These are phyloP conservation scores for Molorchus minor DNA, from an alignment of 2,888 invertebrate genomes.

Conservation along the genomic window DNA sequence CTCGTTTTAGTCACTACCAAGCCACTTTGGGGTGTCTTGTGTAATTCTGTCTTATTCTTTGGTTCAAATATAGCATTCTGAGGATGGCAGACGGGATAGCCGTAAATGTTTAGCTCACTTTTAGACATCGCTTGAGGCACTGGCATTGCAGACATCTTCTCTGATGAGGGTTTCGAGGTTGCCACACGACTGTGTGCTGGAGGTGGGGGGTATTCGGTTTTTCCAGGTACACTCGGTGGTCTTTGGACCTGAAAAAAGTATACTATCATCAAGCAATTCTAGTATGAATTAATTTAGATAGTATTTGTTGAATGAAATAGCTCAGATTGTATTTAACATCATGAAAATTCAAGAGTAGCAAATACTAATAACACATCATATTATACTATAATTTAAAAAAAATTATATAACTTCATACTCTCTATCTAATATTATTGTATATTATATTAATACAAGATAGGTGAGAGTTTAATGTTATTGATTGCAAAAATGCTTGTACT, in stretches of 20 bases:
- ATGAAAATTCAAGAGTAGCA: constrained; percentile 39
- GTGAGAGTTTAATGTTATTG: too few species aligned
- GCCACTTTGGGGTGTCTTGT: constrained; percentile 53
- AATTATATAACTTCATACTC: too few species aligned
- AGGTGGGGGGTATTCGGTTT: constrained; percentile 64
- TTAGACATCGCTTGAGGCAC: constrained; percentile 59
- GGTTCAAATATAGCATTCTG: constrained; percentile 64
- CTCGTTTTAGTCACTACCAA: constrained; percentile 58
- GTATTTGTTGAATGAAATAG: background rate
- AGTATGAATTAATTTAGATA: background rate
- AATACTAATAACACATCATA: constrained; percentile 25
- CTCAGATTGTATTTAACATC: constrained; percentile 34
- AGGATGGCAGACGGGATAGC: constrained; percentile 69
- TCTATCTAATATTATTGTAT: too few species aligned
- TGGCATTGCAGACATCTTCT: constrained; percentile 42
- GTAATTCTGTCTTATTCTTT: constrained; percentile 69
- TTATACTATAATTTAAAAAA: background rate
- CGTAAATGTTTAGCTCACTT: constrained; percentile 76
- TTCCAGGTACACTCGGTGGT: constrained; percentile 59
- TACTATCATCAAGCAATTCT: background rate
- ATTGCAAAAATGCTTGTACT: too few species aligned
- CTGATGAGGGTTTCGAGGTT: constrained; percentile 51
- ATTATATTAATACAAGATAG: too few species aligned
- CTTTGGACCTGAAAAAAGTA: constrained; percentile 50
- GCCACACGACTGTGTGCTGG: constrained; percentile 61